phyloP scores from a whole-genome alignment of 37 sponge, comb jelly and placozoan species.

The Dysidea cf. avara region DNA sequence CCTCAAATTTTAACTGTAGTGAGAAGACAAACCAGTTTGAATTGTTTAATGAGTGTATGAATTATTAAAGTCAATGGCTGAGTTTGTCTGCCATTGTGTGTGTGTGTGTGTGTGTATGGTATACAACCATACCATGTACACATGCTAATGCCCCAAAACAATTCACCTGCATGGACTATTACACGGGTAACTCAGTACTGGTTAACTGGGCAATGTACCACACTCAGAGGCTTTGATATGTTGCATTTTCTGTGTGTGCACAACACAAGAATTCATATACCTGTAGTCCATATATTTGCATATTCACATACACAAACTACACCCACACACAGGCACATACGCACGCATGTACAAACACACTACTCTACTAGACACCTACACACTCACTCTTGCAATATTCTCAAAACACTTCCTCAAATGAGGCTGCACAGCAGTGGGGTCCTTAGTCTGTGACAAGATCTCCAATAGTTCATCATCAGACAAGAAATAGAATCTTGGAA shows the following conservation, averaged over 20 bases:
- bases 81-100: too few relatives aligned
- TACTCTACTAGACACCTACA: not conserved
- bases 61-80: too few relatives aligned
- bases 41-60: too few relatives aligned
- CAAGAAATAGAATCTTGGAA: constrained; percentile 98
- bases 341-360: constrained; percentile 4
- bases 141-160: not conserved
- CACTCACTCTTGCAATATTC: constrained; percentile 82
- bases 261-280: too few relatives aligned
- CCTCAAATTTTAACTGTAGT: constrained; percentile 86
- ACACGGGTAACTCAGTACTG: too few relatives aligned
- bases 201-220: too few relatives aligned
- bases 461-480: constrained; percentile 99
- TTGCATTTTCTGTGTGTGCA: too few relatives aligned
- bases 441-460: constrained; percentile 99
- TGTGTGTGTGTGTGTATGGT: too few relatives aligned
- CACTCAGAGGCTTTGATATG: too few relatives aligned
- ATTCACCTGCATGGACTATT: not conserved
- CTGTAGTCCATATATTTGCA: constrained; percentile 8
- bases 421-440: constrained; percentile 99
- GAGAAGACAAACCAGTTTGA: not conserved
- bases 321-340: constrained; percentile 22
- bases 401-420: constrained; percentile 99
- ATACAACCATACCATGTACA: too few relatives aligned
- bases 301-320: not conserved